These are phyloP conservation scores for Chalcosyrphus nemorum DNA, from an alignment of 2,888 invertebrate species.

Conservation along the genomic window DNA sequence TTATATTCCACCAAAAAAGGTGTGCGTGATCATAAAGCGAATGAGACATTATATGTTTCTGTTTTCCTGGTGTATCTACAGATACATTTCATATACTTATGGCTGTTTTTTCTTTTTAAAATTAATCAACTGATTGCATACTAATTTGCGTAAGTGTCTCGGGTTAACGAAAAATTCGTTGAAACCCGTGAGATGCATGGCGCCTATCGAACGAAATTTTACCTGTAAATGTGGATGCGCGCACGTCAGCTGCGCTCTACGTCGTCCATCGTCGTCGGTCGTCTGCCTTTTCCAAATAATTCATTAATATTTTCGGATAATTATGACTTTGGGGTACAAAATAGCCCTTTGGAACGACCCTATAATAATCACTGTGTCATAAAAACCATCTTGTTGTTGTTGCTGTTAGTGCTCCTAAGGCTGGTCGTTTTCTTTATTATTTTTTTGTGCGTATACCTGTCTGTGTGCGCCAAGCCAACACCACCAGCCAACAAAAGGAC, in stretches of 20 bases:
- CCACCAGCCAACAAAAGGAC: not conserved
- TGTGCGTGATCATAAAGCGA: constrained; percentile 70
- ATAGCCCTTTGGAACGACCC: constrained; percentile 66
- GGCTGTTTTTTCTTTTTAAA: constrained; percentile 30
- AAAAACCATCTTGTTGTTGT: constrained; percentile 49
- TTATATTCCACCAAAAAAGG: constrained; percentile 40
- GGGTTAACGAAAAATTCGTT: not conserved
- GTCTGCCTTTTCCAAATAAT: constrained; percentile 67
- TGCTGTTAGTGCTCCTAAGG: constrained; percentile 14
- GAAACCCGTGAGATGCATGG: constrained; percentile 45
- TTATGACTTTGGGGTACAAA: constrained; percentile 71
- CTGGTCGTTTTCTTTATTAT: no score
- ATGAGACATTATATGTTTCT: constrained; percentile 25
- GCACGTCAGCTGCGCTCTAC: constrained; percentile 66
- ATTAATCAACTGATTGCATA: constrained; percentile 71
- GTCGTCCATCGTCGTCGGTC: no score
- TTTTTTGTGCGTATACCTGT: constrained; percentile 1
- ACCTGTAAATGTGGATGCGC: constrained; percentile 52
- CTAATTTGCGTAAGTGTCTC: constrained; percentile 72
- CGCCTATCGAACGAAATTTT: constrained; percentile 46
- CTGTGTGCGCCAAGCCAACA: no score
- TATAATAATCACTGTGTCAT: constrained; percentile 70
- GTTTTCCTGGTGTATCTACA: not conserved
- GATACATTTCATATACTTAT: constrained; percentile 51
- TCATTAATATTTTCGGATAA: constrained; percentile 73